Base-by-base conservation (phyloP, 92 coral and sea anemone genomes). In the Epizoanthus fatuus region DNA sequence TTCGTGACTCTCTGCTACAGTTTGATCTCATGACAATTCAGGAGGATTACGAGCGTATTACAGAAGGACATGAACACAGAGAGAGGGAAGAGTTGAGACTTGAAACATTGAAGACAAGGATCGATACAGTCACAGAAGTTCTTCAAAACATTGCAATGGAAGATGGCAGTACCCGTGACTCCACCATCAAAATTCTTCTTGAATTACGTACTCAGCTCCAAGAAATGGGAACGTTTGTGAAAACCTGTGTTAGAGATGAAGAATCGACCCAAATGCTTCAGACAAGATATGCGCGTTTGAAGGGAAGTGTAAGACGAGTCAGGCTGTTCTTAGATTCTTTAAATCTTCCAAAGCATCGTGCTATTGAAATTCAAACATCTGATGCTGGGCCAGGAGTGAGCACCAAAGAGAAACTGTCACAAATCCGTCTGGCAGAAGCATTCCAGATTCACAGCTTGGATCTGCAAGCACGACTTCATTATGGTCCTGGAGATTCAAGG, bases 321-420 rank as follows among this genome's bases (percentile, higher is more conserved):
- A 68, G 79, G 56, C 59, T 80, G 17, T 66, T 53, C 39, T 63
- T 80, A 39, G 51, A 80, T 38, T 80, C 56, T 42, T 63, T 60
- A 65, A 63, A 10, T 45, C 74, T 25, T 63, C 84, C 58, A 81
- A 58, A 32, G 35, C 8, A 84, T 39, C 72, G 74, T 64, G 83
- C 83, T 44, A 63, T 85, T 85, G 89, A 85, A 73, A 62, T 74
- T 58, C 83, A 85, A 85, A 73, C 89, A 9, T 73, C 83, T 44
- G 89, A 85, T 85, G 89, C 83, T 47, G 83, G 89, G 58, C 88
- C 88, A 44, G 88, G 88, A 45, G 88, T 85, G 47, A 72, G 44
- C 83, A 55, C 74, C 22, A 74, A 75, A 72, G 83, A 74, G 81
- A 85, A 62, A 39, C 25, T 74, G 20, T 62, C 72, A 35, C 88